Base-by-base conservation (phyloP, 1,140 invertebrate species). In the Lasaia peninsularis region DNA sequence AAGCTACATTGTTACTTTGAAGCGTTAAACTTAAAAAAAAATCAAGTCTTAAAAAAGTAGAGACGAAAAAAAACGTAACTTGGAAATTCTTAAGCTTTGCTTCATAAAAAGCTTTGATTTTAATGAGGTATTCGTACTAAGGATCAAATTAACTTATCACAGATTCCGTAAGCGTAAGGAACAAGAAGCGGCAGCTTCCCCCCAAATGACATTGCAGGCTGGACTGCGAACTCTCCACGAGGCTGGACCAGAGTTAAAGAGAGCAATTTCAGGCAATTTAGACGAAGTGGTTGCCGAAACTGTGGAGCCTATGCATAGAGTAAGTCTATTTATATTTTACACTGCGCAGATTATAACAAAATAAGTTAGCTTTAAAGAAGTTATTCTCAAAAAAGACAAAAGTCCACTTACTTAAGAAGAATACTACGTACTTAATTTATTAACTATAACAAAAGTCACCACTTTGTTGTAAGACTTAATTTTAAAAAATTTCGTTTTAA, bases 81-180 rank as follows among this genome's bases (percentile, higher is more conserved):
- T 44, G 16, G 8, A 44, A 44, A 44, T 44, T 44, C 37, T 18
- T 0, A 44, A 44, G 37, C 8, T 44, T 44, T 20, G 37, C 37
- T 44, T 44, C 18, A 18, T 10, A 16, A 18, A 20, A 10, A 44
- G 37, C 37, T 44, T 44, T 9, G 9, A 9, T 1, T 18, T 40
- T 12, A 40, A 11, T 44, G 40, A 51, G 14, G 52, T 52, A 48
- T 33, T 20, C 1, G 28, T 16, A 32, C 31, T 34, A 56, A 70
- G 8, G 8, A 12, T 28, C 4, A 4, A 4, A 28, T 28, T 14
- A 40, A 11, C 21, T 0, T 11, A 44, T 40, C 34, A 7, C 67
- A 93, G 98, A 68, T 99, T 99, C 88, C 99, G 99, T 80, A 99
- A 99, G 84, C 93, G 98, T 32, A 99, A 99, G 85, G 98, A 99